These are phyloP conservation scores for Hydrochoerus hydrochaeris DNA, from an alignment of 2,113 vertebrate genomes.

Conservation along the genomic window DNA sequence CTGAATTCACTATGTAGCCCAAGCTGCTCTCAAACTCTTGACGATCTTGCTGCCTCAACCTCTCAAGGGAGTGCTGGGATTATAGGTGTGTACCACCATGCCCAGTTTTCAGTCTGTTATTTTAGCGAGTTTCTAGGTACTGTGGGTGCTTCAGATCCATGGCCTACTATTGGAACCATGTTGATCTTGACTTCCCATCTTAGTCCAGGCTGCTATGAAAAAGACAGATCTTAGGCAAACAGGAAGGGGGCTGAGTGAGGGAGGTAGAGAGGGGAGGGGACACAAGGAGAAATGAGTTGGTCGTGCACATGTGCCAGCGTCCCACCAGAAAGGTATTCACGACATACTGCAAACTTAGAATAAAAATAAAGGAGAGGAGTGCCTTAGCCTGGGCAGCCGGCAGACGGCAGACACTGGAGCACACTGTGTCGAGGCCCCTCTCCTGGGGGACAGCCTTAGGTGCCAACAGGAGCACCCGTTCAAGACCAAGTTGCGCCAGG, in stretches of 20 bases:
- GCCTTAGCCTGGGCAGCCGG: no score
- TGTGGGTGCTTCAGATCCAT: not conserved
- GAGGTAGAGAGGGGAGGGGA: not conserved
- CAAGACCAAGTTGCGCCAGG: not conserved
- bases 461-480: not conserved
- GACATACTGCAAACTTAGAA: not conserved
- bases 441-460: not conserved
- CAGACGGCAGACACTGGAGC: not conserved
- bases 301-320: not conserved
- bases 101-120: not conserved
- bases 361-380: not conserved
- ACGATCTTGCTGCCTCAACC: not conserved
- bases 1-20: not conserved
- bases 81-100: not conserved
- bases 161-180: not conserved
- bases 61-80: not conserved
- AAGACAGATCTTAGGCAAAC: not conserved
- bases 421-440: not conserved
- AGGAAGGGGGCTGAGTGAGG: not conserved
- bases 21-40: not conserved
- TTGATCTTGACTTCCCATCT: not conserved
- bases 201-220: not conserved
- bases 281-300: not conserved
- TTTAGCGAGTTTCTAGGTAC: not conserved
- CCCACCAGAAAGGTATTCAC: not conserved